Evolutionary conservation across 2,113 vertebrate species (phyloP), one percentile per base, ranked within the genome.

Genomic region (Tonatia bakeri): DNA sequence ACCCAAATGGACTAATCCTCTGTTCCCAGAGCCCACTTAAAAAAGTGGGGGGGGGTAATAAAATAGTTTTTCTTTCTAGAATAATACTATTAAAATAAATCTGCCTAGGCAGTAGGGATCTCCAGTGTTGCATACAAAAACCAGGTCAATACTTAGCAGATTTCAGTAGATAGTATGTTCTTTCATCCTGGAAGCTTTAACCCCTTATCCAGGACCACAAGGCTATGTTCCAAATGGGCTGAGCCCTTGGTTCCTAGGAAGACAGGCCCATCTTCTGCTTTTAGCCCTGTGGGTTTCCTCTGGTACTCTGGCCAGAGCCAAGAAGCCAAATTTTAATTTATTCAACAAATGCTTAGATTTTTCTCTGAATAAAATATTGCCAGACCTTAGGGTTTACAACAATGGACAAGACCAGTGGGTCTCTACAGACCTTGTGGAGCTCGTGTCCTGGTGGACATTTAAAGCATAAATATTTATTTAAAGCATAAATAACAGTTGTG

Each of bases 401-500:
- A 92, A 12, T 89, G 45, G 91, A 45, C 10, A 72, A 72, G 36
- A 92, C n/a, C 61, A 64, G 12, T 79, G 81, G 56, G 3, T 91
- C 77, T 92, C 38, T 92, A 54, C 13, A 90, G 12, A 47, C 36
- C 20, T 79, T 43, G 9, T 54, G n/a, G 15, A 81, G 13, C 22
- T 80, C 45, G 52, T 8, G 3, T 90, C 80, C 84, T 91, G 43
- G n/a, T 84, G 43, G 56, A 5, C 56, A 80, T 54, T 69, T 92
- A 80, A 75, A 93, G 45, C n/a, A 89, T 70, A 84, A 90, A 61
- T 70, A 81, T n/a, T n/a, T 64, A 80, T 54, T 69, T 92, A 80
- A 75, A 93, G 45, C n/a, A 89, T 70, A 84, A 90, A 61, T 70
- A 81, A 65, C 3, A 90, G 3, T 38, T 50, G 47, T 79, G 15